phyloP scores from a whole-genome alignment of 2,888 invertebrate genomes.

The Nomada fabriciana region DNA sequence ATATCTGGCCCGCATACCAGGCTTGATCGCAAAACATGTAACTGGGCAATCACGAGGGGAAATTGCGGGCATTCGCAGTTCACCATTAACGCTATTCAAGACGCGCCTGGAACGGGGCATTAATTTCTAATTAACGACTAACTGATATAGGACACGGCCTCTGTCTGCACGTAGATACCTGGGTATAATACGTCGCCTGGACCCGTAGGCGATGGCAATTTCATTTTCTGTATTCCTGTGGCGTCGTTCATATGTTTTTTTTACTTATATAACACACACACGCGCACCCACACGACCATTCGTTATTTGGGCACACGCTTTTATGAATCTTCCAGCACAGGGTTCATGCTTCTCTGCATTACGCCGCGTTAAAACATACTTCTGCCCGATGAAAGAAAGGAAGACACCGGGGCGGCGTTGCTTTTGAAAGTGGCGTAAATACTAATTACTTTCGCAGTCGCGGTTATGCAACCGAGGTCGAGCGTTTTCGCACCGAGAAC shows the following conservation, averaged over 20 bases:
- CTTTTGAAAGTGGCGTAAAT: slow-evolving; percentile 72
- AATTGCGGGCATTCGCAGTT: slow-evolving; percentile 65
- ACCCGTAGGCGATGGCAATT: background rate
- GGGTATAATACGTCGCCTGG: background rate
- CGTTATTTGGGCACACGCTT: slow-evolving; percentile 46
- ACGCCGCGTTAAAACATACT: slow-evolving; percentile 66
- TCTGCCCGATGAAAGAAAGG: slow-evolving; percentile 62
- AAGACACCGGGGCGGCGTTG: slow-evolving; percentile 51
- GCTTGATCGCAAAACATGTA: slow-evolving; percentile 45
- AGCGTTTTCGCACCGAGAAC: slow-evolving; percentile 57
- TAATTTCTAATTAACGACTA: slow-evolving; percentile 81
- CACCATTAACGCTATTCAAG: slow-evolving; percentile 78
- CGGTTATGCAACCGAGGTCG: slow-evolving; percentile 44
- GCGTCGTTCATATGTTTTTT: background rate
- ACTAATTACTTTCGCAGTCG: slow-evolving; percentile 70
- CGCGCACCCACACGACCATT: background rate
- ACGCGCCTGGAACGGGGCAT: slow-evolving; percentile 69
- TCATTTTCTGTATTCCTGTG: background rate
- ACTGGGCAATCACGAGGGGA: slow-evolving; percentile 53
- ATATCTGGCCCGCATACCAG: slow-evolving; percentile 7
- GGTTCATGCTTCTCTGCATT: slow-evolving; percentile 66
- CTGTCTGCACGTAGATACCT: background rate
- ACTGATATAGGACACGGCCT: slow-evolving; percentile 61
- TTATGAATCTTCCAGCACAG: slow-evolving; percentile 55
- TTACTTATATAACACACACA: no score